Evolutionary conservation across 1,140 invertebrate species (phyloP), one percentile per base, ranked within the genome.

Genomic region (Stratiolaelaps scimitus): DNA sequence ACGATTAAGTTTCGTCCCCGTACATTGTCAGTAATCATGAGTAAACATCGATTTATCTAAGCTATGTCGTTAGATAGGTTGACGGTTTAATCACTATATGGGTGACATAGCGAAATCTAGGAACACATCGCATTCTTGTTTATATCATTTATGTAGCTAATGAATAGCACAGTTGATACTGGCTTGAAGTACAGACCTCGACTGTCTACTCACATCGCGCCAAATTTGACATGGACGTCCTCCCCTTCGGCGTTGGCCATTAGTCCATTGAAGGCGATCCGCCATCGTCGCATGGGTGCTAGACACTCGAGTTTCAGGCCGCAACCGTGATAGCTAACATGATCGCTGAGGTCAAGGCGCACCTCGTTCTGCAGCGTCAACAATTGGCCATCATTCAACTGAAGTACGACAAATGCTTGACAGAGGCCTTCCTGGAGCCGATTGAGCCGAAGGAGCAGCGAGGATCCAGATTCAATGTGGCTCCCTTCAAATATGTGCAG

Each of bases 231-330:
- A 15, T 48, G 47, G 28, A 48, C 4, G 20, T 48, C 4, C 28
- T 15, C 4, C 20, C 15, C 47, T 7, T 48, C 28, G 7, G 20
- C 19, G 15, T 48, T 15, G 7, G 20, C 15, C 47, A 48, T 48
- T 4, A 48, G 47, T 4, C 47, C 47, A 15, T 48, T 48, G 47
- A 48, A 48, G 47, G 19, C 5, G 19, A 48, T 4, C 28, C 15
- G 20, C 47, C 47, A 48, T 48, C 47, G 20, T 15, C 47, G 47
- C 47, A 48, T 5, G 15, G 47, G 47, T 4, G 47, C 47, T 15
- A 48, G 28, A 28, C 47, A 48, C 28, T 48, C 47, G 4, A 48
- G 47, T 48, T 48, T 48, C 19, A 48, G 47, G 5, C 47, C 47
- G 15, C 47, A 48, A 28, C 47, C 47, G 47, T 48, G 28, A 28